phyloP scores from a whole-genome alignment of 2,888 invertebrate species.

The Limnephilus auricula region DNA sequence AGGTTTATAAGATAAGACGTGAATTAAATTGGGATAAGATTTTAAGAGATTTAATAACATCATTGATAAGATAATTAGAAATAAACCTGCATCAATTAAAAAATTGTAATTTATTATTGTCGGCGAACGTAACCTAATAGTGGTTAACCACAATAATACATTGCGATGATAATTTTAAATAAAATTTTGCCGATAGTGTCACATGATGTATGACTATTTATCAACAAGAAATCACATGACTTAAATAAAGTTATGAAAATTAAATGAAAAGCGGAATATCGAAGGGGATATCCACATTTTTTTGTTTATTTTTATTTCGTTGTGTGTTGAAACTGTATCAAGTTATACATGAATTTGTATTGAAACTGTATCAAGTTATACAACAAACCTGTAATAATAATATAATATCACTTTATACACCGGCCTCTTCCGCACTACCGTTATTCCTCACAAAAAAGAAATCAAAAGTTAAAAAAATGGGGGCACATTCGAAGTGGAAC shows the following conservation, averaged over 20 bases:
- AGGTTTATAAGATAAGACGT: background rate
- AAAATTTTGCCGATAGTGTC: background rate
- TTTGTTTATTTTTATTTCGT: background rate
- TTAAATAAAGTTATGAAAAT: background rate
- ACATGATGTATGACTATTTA: background rate
- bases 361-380: background rate
- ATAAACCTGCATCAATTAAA: background rate
- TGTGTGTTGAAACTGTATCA: background rate
- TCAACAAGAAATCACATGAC: background rate
- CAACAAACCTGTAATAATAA: background rate
- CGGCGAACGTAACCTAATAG: background rate
- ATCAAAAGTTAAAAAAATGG: slow-evolving; percentile 23
- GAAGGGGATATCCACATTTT: background rate
- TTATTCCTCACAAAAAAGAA: slow-evolving; percentile 16
- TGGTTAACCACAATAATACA: background rate
- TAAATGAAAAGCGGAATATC: background rate
- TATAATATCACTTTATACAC: background rate
- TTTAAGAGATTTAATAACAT: background rate
- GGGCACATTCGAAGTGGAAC: slow-evolving; percentile 33
- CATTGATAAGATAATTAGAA: background rate
- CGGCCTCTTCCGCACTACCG: background rate
- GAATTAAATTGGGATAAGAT: background rate
- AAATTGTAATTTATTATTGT: background rate
- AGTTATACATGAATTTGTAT: no score
- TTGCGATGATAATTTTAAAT: background rate